Evolutionary conservation across 2,888 invertebrate genomes (phyloP).

Genomic region (Aquatica leii): DNA sequence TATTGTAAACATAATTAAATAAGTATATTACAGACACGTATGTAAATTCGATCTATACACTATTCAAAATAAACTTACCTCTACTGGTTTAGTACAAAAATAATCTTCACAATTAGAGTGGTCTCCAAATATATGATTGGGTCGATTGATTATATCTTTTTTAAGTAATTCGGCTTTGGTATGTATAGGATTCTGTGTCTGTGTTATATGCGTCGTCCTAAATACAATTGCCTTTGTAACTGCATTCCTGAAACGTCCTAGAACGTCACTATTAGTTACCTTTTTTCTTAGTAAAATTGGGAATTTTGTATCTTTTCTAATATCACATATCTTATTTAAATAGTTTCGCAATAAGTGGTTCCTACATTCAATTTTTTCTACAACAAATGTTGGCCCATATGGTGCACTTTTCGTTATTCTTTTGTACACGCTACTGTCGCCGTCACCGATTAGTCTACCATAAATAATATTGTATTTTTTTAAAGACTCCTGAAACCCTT

Average conservation of each 20-base stretch:
- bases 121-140: conserved; percentile 4
- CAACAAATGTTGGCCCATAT: conserved; percentile 4
- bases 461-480: no score
- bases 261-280: conserved; percentile 10
- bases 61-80: not conserved
- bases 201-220: no score
- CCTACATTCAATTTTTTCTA: no score
- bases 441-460: no score
- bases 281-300: not conserved
- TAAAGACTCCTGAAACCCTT: no score
- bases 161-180: not conserved
- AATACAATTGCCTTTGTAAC: no score
- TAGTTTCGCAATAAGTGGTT: not conserved
- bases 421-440: no score
- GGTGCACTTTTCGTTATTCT: conserved; percentile 19
- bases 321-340: conserved; percentile 5
- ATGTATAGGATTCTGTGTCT: no score
- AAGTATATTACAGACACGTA: not conserved
- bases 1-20: not conserved
- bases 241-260: no score
- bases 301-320: conserved; percentile 3
- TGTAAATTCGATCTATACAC: no score
- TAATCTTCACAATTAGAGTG: conserved; percentile 3
- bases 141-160: not conserved
- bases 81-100: not conserved